Evolutionary conservation across 2,113 vertebrate genomes (phyloP), one percentile per base, ranked within the genome.

Genomic region (Condylura cristata): DNA sequence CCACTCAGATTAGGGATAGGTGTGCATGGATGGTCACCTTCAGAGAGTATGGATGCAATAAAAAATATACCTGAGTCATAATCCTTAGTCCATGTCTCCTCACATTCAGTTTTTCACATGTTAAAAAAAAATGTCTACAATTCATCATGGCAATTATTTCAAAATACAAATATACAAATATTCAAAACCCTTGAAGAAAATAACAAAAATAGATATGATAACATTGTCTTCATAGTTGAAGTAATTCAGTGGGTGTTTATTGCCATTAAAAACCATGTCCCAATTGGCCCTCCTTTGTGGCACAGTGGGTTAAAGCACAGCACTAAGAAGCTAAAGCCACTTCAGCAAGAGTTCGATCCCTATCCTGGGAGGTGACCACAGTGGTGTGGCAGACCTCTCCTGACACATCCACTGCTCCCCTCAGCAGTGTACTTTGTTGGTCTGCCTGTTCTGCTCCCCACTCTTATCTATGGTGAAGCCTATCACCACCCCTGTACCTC

Each of bases 81-180:
- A 26, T 1, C 30, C 12, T 75, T 24, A 20, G 48, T 37, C n/a
- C 2, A 12, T 4, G 48, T 79, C 18, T 48, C 12, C 53, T 84
- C 8, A 37, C 18, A 74, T 32, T 18, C 4, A 39, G 0, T 41
- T 82, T 75, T 66, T 17, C n/a, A n/a, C n/a, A n/a, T n/a, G n/a
- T n/a, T n/a, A 26, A 72, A 61, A 78, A 30, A 11, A 44, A 13
- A 79, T 22, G 60, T 78, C 32, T 24, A 48, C 60, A 88, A 51
- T 8, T 60, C 48, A 63, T 22, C 0, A 63, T 85, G 24, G n/a
- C 26, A 46, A 12, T 71, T 32, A 78, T 56, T 5, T 89, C 8
- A 85, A 91, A 61, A 84, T 68, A 51, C n/a, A n/a, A n/a, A n/a
- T n/a, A n/a, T n/a, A 87, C 81, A 84, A 37, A 84, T 34, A 12